phyloP scores from a whole-genome alignment of 2,888 invertebrate species.

The Lysandra coridon region DNA sequence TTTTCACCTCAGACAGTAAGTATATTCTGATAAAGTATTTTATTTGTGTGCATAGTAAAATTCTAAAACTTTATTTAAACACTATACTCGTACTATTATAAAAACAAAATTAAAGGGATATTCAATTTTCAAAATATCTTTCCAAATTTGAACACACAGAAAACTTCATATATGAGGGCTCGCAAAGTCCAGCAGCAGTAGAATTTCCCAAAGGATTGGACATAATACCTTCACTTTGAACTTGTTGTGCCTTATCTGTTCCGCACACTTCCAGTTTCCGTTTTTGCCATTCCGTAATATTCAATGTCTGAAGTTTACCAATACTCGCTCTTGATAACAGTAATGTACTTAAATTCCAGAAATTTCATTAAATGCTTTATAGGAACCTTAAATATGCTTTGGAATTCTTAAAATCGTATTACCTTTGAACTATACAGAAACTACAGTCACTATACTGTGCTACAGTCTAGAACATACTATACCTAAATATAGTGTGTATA shows the following conservation, averaged over 20 bases:
- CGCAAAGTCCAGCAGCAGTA: neutral
- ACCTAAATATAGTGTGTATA: too few relatives aligned
- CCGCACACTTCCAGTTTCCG: slow-evolving; percentile 2
- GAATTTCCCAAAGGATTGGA: slow-evolving; percentile 16
- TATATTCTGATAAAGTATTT: too few relatives aligned
- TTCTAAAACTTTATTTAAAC: neutral
- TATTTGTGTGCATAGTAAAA: neutral
- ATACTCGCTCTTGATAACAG: neutral
- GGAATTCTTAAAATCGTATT: too few relatives aligned
- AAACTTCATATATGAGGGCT: neutral
- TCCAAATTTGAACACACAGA: too few relatives aligned
- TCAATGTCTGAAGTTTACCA: neutral
- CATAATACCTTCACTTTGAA: slow-evolving; percentile 12
- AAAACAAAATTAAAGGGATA: neutral
- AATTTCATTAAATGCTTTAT: too few relatives aligned
- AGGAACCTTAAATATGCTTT: too few relatives aligned
- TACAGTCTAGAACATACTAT: too few relatives aligned
- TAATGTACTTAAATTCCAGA: neutral
- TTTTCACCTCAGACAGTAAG: too few relatives aligned
- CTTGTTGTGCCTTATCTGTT: neutral
- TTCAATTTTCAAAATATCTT: neutral
- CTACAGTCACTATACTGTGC: too few relatives aligned
- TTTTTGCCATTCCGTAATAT: slow-evolving; percentile 12
- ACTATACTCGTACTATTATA: too few relatives aligned
- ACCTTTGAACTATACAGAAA: too few relatives aligned